phyloP scores from a whole-genome alignment of 2,888 invertebrate genomes.

The Lepidochitona cinerea region DNA sequence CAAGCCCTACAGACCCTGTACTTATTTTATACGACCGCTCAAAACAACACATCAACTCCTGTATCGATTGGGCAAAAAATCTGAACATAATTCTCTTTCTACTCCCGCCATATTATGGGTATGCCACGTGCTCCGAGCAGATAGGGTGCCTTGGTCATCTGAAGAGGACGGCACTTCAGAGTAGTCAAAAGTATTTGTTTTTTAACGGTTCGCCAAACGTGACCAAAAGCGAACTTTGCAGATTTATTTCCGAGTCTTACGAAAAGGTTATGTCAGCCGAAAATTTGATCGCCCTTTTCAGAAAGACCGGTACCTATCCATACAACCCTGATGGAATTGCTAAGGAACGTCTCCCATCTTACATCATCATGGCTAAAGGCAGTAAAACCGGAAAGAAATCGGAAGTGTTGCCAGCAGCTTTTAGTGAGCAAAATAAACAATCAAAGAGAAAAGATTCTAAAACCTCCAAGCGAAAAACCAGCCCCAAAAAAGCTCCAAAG shows the following conservation, averaged over 20 bases:
- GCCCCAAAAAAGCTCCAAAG: neutral
- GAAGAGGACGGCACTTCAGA: constrained; percentile 19
- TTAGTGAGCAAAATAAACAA: neutral
- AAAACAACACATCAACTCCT: constrained; percentile 34
- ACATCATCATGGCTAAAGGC: neutral
- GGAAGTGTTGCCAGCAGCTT: neutral
- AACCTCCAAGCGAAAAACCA: neutral
- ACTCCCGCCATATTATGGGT: constrained; percentile 30
- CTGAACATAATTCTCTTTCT: constrained; percentile 41
- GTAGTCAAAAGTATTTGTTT: constrained; percentile 20
- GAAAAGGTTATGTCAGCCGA: constrained; percentile 19
- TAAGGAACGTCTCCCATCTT: neutral
- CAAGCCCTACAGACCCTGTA: constrained; percentile 26
- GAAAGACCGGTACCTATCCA: constrained; percentile 25
- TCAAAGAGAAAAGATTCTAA: neutral
- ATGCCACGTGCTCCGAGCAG: neutral
- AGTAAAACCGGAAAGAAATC: neutral
- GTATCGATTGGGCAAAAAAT: constrained; percentile 39
- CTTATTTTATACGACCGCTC: constrained; percentile 37
- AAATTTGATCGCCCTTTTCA: constrained; percentile 23
- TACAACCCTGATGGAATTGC: constrained; percentile 19
- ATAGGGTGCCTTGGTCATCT: constrained; percentile 36
- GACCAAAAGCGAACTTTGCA: constrained; percentile 1
- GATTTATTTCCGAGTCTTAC: constrained; percentile 17
- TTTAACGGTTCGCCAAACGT: constrained; percentile 12